These are phyloP conservation scores for Apogon talboti DNA, from an alignment of 2,797 vertebrate genomes.

Conservation along the genomic window DNA sequence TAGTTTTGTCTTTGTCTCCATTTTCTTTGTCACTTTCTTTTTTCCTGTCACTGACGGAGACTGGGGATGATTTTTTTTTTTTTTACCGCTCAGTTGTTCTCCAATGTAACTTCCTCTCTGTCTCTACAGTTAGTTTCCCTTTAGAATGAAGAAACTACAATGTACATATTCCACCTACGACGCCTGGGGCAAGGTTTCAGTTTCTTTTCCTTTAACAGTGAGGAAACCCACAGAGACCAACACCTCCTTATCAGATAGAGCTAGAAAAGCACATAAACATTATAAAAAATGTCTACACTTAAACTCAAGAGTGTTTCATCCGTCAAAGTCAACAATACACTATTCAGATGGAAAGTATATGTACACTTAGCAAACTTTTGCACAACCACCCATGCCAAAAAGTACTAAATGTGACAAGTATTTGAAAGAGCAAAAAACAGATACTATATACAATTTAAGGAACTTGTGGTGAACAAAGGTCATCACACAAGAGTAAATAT, in stretches of 20 bases:
- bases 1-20: constrained; percentile 8
- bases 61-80: not conserved
- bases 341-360: not conserved
- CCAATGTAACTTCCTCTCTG: constrained; percentile 60
- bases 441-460: too few relatives aligned
- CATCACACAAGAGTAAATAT: not conserved
- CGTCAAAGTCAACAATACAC: not conserved
- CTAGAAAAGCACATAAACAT: not conserved
- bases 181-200: not conserved
- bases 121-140: constrained; percentile 42
- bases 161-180: constrained; percentile 12
- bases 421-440: not conserved
- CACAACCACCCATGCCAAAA: not conserved
- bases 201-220: constrained; percentile 20
- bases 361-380: not conserved
- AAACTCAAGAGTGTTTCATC: not conserved
- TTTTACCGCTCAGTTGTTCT: constrained; percentile 43
- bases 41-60: constrained; percentile 4
- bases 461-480: not conserved
- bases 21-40: constrained; percentile 22
- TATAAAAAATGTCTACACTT: not conserved
- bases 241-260: not conserved
- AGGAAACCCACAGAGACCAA: too few relatives aligned
- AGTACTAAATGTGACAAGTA: too few relatives aligned
- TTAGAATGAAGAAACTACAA: constrained; percentile 15